Evolutionary conservation across 2,797 vertebrate genomes (phyloP).

Genomic region (Hyperoplus lanceolatus): DNA sequence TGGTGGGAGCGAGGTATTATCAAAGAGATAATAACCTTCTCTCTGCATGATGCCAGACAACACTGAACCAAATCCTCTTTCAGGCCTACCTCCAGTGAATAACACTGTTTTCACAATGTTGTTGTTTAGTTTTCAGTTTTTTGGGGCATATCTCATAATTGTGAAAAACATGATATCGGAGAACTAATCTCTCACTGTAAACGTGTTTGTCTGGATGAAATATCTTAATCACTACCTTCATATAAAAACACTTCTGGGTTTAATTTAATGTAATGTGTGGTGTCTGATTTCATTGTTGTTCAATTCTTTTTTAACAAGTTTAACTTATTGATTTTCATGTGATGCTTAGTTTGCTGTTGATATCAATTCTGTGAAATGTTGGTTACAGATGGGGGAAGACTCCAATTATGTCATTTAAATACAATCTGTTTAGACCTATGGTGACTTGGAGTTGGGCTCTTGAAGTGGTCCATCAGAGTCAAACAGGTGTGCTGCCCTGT

Average conservation of each 20-base stretch:
- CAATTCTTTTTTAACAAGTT: background rate
- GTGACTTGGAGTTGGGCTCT: no score
- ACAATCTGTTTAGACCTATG: background rate
- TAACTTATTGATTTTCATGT: background rate
- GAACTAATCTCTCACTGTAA: slow-evolving; percentile 1
- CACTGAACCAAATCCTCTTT: slow-evolving; percentile 76
- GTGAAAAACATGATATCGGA: slow-evolving; percentile 28
- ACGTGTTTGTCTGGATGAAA: slow-evolving; percentile 5
- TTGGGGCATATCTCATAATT: slow-evolving; percentile 21
- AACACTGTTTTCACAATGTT: slow-evolving; percentile 43
- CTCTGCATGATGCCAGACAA: slow-evolving; percentile 62
- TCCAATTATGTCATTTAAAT: background rate
- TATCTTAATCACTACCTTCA: background rate
- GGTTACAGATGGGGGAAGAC: background rate
- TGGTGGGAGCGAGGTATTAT: slow-evolving; percentile 71
- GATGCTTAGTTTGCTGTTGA: background rate
- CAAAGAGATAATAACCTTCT: slow-evolving; percentile 53
- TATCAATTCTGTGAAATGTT: background rate
- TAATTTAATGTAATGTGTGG: slow-evolving; percentile 8
- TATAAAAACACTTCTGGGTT: background rate
- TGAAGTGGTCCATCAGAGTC: background rate
- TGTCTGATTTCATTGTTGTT: background rate
- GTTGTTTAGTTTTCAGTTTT: slow-evolving; percentile 14
- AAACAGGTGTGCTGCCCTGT: no score
- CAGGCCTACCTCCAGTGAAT: slow-evolving; percentile 43